A percentile compares a stretch with the other conserved stretches of the same genome.
phyloP scores from a whole-genome alignment of 2,113 vertebrate species.

The Corynorhinus townsendii region DNA sequence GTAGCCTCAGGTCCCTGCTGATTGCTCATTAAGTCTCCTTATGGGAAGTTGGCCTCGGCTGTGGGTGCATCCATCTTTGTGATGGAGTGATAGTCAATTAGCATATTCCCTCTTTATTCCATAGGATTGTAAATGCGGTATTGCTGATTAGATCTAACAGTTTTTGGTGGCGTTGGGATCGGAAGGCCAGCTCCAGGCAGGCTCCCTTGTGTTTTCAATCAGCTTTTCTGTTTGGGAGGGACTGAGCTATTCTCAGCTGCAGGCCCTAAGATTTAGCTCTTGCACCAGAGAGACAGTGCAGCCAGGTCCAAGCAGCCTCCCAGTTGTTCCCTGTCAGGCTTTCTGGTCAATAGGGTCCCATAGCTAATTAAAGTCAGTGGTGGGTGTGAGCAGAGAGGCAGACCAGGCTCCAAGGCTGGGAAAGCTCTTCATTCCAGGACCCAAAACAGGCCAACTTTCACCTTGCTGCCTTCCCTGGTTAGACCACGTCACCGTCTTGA shows the following conservation, averaged over 20 bases:
- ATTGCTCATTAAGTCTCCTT: too few species aligned
- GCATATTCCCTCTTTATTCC: too few species aligned
- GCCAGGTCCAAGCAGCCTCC: background rate
- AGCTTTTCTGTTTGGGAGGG: background rate
- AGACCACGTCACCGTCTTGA: background rate
- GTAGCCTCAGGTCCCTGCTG: too few species aligned
- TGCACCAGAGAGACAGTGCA: background rate
- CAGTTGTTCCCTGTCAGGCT: background rate
- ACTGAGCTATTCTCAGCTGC: background rate
- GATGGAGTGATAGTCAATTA: too few species aligned
- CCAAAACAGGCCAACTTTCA: too few species aligned
- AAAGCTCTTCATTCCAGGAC: background rate
- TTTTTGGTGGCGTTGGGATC: background rate
- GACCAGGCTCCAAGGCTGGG: background rate
- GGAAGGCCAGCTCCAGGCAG: background rate
- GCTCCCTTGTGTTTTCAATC: background rate
- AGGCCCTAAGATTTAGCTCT: background rate
- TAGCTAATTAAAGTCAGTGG: background rate
- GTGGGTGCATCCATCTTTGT: too few species aligned
- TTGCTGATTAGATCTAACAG: background rate
- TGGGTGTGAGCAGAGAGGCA: background rate
- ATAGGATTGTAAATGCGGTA: too few species aligned
- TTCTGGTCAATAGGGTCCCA: background rate
- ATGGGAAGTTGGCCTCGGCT: background rate
- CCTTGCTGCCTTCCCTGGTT: background rate